These are phyloP conservation scores for Ormyrus nitidulus DNA, from an alignment of 2,888 invertebrate genomes.

Conservation along the genomic window DNA sequence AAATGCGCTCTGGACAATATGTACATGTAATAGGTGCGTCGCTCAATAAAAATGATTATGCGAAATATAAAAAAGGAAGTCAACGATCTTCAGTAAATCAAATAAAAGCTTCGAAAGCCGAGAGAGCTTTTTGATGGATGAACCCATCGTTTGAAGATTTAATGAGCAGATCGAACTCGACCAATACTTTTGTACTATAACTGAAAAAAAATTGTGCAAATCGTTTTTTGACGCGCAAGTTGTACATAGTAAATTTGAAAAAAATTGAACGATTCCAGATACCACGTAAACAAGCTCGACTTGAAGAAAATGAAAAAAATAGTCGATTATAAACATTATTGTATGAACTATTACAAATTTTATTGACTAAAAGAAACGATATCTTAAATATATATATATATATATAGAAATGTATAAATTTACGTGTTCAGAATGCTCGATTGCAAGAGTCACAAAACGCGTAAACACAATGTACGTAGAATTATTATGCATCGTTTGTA, in stretches of 20 bases:
- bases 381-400: slow-evolving; percentile 4
- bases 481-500: slow-evolving; percentile 59
- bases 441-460: slow-evolving; percentile 42
- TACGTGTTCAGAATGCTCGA: slow-evolving; percentile 48
- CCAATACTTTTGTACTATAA: slow-evolving; percentile 55
- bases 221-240: slow-evolving; percentile 25
- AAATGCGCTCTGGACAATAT: slow-evolving; percentile 56
- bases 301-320: slow-evolving; percentile 22
- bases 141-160: slow-evolving; percentile 9
- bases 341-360: slow-evolving; percentile 41
- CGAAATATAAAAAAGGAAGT: slow-evolving; percentile 15
- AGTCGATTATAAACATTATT: slow-evolving; percentile 41
- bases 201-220: slow-evolving; percentile 15
- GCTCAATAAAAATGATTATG: slow-evolving; percentile 40
- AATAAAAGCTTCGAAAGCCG: slow-evolving; percentile 14
- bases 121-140: background rate
- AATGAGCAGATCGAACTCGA: slow-evolving; percentile 36
- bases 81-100: background rate
- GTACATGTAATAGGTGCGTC: slow-evolving; percentile 49
- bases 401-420: background rate
- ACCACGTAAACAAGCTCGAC: slow-evolving; percentile 7
- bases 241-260: slow-evolving; percentile 51
- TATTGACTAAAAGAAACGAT: slow-evolving; percentile 29
- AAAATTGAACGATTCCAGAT: slow-evolving; percentile 28
- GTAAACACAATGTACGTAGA: slow-evolving; percentile 46